Conservation (phyloP, 2,113 vertebrate species). For the Poeciliopsis retropinna region DNA sequence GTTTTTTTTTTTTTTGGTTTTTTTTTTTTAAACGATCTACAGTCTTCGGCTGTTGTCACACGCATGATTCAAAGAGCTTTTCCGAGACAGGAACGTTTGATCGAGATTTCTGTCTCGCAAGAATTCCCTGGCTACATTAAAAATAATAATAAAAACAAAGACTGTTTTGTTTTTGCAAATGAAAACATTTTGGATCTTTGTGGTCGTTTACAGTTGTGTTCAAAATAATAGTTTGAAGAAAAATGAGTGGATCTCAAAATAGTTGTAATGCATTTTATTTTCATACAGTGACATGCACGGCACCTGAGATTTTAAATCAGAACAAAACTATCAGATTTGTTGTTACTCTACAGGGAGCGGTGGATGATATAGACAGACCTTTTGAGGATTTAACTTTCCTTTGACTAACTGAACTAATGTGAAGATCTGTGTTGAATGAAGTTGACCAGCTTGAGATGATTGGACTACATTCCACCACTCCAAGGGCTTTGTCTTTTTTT, state of each 20-base stretch:
- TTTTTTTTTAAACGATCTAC: conserved; percentile 38
- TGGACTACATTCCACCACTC: not conserved
- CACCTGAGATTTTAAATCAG: too few relatives aligned
- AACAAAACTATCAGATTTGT: too few relatives aligned
- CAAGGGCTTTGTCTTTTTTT: not conserved
- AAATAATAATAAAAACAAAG: conserved; percentile 9
- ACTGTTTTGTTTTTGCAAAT: conserved; percentile 28
- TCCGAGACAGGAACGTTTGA: conserved; percentile 28
- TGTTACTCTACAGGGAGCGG: too few relatives aligned
- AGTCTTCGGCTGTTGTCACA: conserved; percentile 48
- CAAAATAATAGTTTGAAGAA: not conserved
- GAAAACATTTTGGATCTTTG: not conserved
- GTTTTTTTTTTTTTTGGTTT: not conserved
- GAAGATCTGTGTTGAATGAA: too few relatives aligned
- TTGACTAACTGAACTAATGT: not conserved
- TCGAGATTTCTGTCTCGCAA: conserved; percentile 25
- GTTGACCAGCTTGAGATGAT: too few relatives aligned
- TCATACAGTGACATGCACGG: not conserved
- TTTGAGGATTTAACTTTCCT: not conserved
- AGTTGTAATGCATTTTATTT: not conserved
- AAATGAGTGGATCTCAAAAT: not conserved
- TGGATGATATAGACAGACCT: too few relatives aligned
- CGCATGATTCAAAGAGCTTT: conserved; percentile 56
- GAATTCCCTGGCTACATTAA: conserved; percentile 32
- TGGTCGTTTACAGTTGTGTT: not conserved